Base-by-base conservation (phyloP, 2,797 vertebrate genomes). In the Enteromius trimaculatus region DNA sequence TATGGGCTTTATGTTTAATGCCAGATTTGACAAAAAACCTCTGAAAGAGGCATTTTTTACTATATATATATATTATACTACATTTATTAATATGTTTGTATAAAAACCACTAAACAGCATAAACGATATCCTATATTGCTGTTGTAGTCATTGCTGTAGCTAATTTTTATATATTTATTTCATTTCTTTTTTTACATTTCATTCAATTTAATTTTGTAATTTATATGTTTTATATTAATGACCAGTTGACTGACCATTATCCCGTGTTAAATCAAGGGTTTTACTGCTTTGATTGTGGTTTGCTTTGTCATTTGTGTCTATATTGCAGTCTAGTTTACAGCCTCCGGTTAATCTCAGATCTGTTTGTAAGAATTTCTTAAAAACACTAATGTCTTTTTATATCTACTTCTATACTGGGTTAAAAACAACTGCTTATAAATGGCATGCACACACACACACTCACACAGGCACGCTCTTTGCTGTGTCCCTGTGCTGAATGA, bases 401-500 rank as follows among this genome's bases (percentile, higher is more conserved):
- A 26, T 23, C 16, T 37, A 66, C 55, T 53, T 53, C 29, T 44
- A 23, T 23, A 64, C 37, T 62, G 10, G 6, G 68, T 65, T 65
- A 75, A 75, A 74, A 34, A 62, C 16, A 70, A 62, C 29, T 51
- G 31, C 55, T 51, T 64, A 64, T 64, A 64, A 81, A 37, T 72
- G 29, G 16, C 11, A 69, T 10, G 0, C 58, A 31, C 74, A 60
- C 42, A 44, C 42, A 42, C 39, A 42, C 42, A 44, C 10, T 13
- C 42, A 44, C 44, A 47, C 29, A 29, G 10, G 17, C 71, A 21
- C 3, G 3, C 37, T 34, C 11, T 55, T 31, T 74, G 31, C 71
- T 47, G 64, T 58, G 74, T 83, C 64, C 49, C 81, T 68, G 23
- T 58, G 81, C 74, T 77, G 51, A 69, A 76, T 82, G 81, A 77